A percentile compares a stretch with the other conserved stretches of the same genome.
phyloP scores from a whole-genome alignment of 1,140 invertebrate genomes.

The Drosophila tristis region DNA sequence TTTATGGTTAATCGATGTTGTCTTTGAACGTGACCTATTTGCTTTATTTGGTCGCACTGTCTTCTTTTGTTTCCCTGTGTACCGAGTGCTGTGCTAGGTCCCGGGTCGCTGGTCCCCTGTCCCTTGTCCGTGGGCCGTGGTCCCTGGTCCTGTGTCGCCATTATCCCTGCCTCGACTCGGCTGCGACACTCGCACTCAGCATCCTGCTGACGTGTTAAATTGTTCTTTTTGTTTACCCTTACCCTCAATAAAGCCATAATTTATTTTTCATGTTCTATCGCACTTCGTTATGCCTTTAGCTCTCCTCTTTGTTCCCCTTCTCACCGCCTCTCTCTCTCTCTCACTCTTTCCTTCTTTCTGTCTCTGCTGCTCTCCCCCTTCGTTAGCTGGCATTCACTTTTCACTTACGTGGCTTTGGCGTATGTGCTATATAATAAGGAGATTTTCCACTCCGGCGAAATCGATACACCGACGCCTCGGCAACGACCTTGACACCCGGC shows the following conservation, averaged over 20 bases:
- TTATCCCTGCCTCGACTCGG: slow-evolving; percentile 27
- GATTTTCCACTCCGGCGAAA: slow-evolving; percentile 25
- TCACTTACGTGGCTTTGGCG: slow-evolving; percentile 45
- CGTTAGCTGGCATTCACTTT: slow-evolving; percentile 50
- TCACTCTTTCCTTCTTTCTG: background rate
- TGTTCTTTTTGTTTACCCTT: slow-evolving; percentile 82
- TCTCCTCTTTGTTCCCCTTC: background rate
- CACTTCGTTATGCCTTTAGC: slow-evolving; percentile 64
- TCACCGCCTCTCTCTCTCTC: background rate
- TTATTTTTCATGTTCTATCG: slow-evolving; percentile 80
- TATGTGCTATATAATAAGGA: slow-evolving; percentile 31
- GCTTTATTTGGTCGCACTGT: slow-evolving; percentile 73
- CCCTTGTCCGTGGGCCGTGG: slow-evolving; percentile 34
- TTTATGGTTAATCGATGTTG: slow-evolving; percentile 84
- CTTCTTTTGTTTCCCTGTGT: slow-evolving; percentile 42
- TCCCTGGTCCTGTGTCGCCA: slow-evolving; percentile 39
- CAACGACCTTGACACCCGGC: slow-evolving; percentile 58
- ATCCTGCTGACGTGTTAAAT: slow-evolving; percentile 82
- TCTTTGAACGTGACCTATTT: slow-evolving; percentile 84
- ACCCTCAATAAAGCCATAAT: slow-evolving; percentile 81
- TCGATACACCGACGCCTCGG: slow-evolving; percentile 40
- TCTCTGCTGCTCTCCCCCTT: slow-evolving; percentile 3
- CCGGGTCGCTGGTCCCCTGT: slow-evolving; percentile 8
- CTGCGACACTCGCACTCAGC: slow-evolving; percentile 47
- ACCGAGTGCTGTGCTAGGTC: background rate